Evolutionary conservation across 1,140 invertebrate genomes (phyloP).

Genomic region (Ips nitidus): DNA sequence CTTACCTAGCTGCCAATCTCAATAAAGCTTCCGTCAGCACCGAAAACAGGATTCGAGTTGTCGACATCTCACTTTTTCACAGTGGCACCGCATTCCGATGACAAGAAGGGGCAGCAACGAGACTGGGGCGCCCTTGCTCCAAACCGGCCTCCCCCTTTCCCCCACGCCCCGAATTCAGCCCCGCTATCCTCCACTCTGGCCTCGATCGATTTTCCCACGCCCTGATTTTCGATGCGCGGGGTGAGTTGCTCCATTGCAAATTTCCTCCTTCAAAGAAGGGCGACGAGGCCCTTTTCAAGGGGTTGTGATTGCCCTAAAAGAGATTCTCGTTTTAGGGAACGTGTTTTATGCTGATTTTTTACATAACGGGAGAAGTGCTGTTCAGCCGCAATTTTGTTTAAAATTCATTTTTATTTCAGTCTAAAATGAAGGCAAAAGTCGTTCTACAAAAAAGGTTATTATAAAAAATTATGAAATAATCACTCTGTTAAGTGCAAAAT

Average conservation of each 20-base stretch:
- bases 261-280: constrained; percentile 16
- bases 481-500: no score
- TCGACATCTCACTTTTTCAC: constrained; percentile 42
- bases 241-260: constrained; percentile 36
- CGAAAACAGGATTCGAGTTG: constrained; percentile 20
- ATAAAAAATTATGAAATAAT: no score
- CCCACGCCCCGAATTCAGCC: not conserved
- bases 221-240: constrained; percentile 50
- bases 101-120: constrained; percentile 40
- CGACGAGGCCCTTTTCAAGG: constrained; percentile 15
- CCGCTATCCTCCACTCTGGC: constrained; percentile 43
- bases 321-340: constrained; percentile 14
- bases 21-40: constrained; percentile 21
- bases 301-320: constrained; percentile 16
- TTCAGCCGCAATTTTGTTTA: no score
- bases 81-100: constrained; percentile 44
- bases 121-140: constrained; percentile 39
- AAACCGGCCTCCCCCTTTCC: constrained; percentile 24
- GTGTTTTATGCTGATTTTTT: not conserved
- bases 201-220: constrained; percentile 51
- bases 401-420: no score
- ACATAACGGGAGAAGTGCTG: no score
- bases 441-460: no score
- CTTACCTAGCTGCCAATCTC: constrained; percentile 28
- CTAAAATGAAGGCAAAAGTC: no score